Evolutionary conservation across 2,888 invertebrate species (phyloP), one percentile per base, ranked within the genome.

Genomic region (Ptychoptera contaminata): DNA sequence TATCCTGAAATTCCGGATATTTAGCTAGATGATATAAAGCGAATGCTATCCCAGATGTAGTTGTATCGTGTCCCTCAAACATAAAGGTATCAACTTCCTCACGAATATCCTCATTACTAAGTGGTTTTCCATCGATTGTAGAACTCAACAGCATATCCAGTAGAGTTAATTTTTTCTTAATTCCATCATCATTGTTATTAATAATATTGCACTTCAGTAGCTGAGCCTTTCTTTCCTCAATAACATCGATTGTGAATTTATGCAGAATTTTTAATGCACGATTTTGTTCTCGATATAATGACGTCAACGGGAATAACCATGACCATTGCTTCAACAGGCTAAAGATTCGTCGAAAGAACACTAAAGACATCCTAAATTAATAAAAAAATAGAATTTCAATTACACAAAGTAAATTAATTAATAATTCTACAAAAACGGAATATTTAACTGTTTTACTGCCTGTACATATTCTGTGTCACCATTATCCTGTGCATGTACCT

Each of bases 1-100:
- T 23, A 39, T 50, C 51, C 52, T 61, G 64, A 9, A 45, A 16
- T 10, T 51, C 46, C 16, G 49, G 46, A 45, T 49, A 32, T 29
- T 44, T 46, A 2, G 51, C 47, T n/a, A 49, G 16, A 2, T 43
- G 30, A 31, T 46, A 46, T 11, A 46, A 40, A 8, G 40, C 29
- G 29, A 46, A 46, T 15, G 46, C 35, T 14, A 46, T 46, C 16
- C 40, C 46, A 2, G 46, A 46, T 2, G 46, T 40, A 4, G 43
- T 43, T 36, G 46, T 46, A 36, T 46, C 46, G 16, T 46, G 46
- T 12, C 46, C 46, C 60, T 74, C 80, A 59, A 82, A 82, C 75
- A 82, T 76, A 52, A 82, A 80, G 0, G 82, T 82, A 51, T 81
- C 77, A 0, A 81, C 78, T 64, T 82, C 79, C 56, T 80, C 77